These are phyloP conservation scores for Orius insidiosus DNA, from an alignment of 1,140 invertebrate species.

Conservation along the genomic window DNA sequence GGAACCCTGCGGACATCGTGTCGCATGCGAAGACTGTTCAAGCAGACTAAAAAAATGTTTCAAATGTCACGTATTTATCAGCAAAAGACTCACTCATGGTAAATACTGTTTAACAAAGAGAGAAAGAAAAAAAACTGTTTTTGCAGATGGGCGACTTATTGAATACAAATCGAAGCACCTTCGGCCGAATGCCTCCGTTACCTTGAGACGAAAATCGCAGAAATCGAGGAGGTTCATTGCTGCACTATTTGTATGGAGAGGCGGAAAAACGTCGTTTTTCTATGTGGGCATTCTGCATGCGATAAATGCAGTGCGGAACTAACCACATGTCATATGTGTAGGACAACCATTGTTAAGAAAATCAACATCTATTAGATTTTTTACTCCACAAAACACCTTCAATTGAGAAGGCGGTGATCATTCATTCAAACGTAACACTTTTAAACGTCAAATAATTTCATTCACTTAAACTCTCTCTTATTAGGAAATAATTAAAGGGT, in stretches of 20 bases:
- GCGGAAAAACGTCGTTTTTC: slow-evolving; percentile 95
- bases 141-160: slow-evolving; percentile 29
- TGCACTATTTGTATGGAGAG: slow-evolving; percentile 95
- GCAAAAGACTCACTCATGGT: slow-evolving; percentile 28
- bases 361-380: slow-evolving; percentile 50
- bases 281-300: slow-evolving; percentile 93
- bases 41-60: slow-evolving; percentile 94
- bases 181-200: slow-evolving; percentile 50
- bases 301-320: slow-evolving; percentile 91
- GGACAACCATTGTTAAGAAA: slow-evolving; percentile 72
- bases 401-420: too few species aligned
- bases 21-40: slow-evolving; percentile 81
- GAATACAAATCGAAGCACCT: slow-evolving; percentile 34
- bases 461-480: too few species aligned
- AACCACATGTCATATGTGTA: slow-evolving; percentile 80
- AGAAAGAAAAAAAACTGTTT: too few species aligned
- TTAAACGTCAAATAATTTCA: too few species aligned
- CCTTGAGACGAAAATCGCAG: slow-evolving; percentile 67
- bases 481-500: too few species aligned
- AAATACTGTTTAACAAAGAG: too few species aligned
- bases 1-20: slow-evolving; percentile 88
- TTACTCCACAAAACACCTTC: too few species aligned
- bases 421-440: too few species aligned
- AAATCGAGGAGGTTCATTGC: slow-evolving; percentile 68
- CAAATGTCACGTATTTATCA: slow-evolving; percentile 51